Percentiles rank a stretch among this genome's conserved stretches.
Conservation (phyloP, 2,797 vertebrate species). For the Microchirus variegatus region DNA sequence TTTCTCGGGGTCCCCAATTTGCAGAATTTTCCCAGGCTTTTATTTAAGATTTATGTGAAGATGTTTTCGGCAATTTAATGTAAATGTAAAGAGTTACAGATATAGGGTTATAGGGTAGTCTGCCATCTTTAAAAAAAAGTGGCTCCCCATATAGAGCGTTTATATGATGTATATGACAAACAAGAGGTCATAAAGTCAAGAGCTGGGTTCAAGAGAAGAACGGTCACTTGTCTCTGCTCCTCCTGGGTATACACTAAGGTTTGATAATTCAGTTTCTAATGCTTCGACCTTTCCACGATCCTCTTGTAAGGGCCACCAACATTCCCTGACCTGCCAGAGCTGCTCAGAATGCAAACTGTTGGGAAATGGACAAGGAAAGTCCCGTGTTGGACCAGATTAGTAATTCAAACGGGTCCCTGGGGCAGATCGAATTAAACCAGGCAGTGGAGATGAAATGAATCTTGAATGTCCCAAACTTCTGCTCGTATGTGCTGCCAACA, state of each 20-base stretch:
- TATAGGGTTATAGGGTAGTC: no score
- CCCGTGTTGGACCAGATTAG: constrained; percentile 49
- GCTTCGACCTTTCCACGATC: constrained; percentile 9
- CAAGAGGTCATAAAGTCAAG: no score
- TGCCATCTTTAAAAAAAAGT: no score
- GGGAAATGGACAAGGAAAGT: constrained; percentile 60
- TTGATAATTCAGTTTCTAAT: constrained; percentile 27
- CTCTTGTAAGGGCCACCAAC: constrained; percentile 44
- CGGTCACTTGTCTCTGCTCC: neutral
- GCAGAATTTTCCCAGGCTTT: no score
- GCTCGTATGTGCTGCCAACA: constrained; percentile 2
- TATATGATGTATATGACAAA: no score
- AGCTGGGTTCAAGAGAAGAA: constrained; percentile 6
- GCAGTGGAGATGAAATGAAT: constrained; percentile 17
- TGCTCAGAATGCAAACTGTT: constrained; percentile 50
- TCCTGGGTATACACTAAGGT: constrained; percentile 5
- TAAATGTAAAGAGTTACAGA: no score
- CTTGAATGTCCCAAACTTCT: constrained; percentile 7
- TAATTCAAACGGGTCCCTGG: constrained; percentile 57
- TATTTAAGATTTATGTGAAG: no score
- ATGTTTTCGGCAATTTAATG: no score
- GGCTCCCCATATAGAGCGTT: neutral
- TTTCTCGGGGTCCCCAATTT: no score
- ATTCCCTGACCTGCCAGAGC: constrained; percentile 24
- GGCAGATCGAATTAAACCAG: constrained; percentile 38